Conservation (phyloP, 2,797 vertebrate genomes). For the Muscicapa comitata region DNA sequence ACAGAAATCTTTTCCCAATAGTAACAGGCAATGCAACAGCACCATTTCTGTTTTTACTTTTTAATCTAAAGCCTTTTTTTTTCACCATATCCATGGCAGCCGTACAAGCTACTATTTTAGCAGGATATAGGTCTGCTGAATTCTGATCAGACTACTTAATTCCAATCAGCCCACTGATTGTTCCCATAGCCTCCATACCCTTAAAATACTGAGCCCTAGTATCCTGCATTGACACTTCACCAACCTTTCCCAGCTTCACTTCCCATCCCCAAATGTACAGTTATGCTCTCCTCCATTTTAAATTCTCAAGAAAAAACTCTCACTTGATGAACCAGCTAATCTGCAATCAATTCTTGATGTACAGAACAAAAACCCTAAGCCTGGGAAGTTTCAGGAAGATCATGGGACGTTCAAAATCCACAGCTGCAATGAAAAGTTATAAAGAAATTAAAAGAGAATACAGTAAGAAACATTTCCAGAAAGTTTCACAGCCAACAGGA, state of each 20-base stretch:
- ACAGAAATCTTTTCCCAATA: background rate
- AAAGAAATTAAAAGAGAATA: background rate
- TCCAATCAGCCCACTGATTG: background rate
- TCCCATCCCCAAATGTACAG: background rate
- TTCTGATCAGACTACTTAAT: background rate
- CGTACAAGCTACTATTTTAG: background rate
- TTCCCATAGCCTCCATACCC: background rate
- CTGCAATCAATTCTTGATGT: background rate
- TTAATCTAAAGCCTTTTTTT: background rate
- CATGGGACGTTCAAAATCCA: background rate
- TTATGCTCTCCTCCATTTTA: background rate
- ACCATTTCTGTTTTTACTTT: background rate
- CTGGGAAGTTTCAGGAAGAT: background rate
- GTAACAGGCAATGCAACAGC: background rate
- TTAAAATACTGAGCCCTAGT: background rate
- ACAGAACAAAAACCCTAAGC: background rate
- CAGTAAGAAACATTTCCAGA: background rate
- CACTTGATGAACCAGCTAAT: background rate
- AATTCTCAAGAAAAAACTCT: background rate
- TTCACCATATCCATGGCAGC: background rate
- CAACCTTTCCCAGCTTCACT: background rate
- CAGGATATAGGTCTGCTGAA: background rate
- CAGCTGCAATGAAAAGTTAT: accelerated
- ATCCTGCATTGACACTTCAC: background rate
- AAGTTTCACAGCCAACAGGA: background rate